phyloP scores from a whole-genome alignment of 1,140 invertebrate genomes.

The Pseudomyrmex cubaensis region DNA sequence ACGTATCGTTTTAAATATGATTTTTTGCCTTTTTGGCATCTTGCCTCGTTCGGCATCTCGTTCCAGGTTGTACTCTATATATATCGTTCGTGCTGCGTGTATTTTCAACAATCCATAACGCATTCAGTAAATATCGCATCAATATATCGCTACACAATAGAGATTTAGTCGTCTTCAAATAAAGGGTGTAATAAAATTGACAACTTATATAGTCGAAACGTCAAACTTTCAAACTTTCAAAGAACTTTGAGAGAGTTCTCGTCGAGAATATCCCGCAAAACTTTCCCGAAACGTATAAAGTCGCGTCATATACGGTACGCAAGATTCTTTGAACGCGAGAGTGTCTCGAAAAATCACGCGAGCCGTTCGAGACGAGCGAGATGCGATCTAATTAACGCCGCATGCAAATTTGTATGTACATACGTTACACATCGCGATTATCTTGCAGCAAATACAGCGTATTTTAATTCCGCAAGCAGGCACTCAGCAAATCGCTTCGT shows the following conservation, averaged over 20 bases:
- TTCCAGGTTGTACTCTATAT: no score
- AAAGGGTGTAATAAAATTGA: constrained; percentile 11
- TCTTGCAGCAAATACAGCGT: not conserved
- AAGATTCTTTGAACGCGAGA: not conserved
- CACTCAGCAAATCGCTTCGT: constrained; percentile 25
- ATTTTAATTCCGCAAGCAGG: constrained; percentile 33
- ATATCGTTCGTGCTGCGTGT: no score
- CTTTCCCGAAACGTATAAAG: constrained; percentile 25
- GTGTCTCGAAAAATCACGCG: not conserved
- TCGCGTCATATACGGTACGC: not conserved
- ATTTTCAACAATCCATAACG: not conserved
- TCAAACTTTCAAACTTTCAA: constrained; percentile 47
- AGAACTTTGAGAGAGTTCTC: not conserved
- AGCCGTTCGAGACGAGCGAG: not conserved
- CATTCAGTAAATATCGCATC: not conserved
- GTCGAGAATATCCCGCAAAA: not conserved
- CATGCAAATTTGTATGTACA: constrained; percentile 1
- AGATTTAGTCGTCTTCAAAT: constrained; percentile 28
- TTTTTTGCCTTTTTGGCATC: no score
- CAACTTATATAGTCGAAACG: constrained; percentile 5
- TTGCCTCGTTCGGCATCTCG: no score
- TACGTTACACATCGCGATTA: constrained; percentile 9
- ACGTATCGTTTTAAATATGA: no score
- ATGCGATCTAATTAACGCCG: constrained; percentile 6
- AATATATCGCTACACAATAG: not conserved